Base-by-base conservation (phyloP, 1,140 invertebrate genomes). In the Drosophila sulfurigaster region DNA sequence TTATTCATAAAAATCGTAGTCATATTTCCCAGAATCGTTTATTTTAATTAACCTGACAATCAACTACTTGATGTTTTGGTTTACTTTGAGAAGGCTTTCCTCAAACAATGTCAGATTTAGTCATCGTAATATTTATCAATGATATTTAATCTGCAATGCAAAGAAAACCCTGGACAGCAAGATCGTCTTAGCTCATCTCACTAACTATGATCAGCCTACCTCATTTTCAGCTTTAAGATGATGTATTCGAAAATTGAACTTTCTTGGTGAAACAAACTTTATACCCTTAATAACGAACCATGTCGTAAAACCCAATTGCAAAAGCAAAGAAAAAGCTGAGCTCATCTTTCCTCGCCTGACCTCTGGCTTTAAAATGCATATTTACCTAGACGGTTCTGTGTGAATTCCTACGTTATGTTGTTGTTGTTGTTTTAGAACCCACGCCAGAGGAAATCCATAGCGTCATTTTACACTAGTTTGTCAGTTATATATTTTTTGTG, bases 301-400 rank as follows among this genome's bases (percentile, higher is more conserved):
- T 43, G 49, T 57, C 16, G 63, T 66, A 30, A 65, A 66, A 58
- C 5, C 48, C 41, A 56, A 67, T 56, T 60, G 56, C 16, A 58
- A 76, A 57, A 45, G 43, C 62, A 73, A 69, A 48, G 68, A 66
- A 74, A 80, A 49, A 38, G 52, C 45, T 85, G 81, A 85, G 78
- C 70, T 85, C 81, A 85, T 86, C 68, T 30, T 41, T 5, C 5
- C 30, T 64, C 30, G 62, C 8, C 20, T 65, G 69, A 72, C 69
- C 69, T 59, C 25, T 63, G 32, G 11, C 25, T 56, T 13, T 41
- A 8, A 7, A 43, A 43, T 32, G 4, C 16, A 45, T 73, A 77
- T 77, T 73, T 73, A 56, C 49, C 7, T 13, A 62, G 63, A 57
- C 38, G 43, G 20, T 35, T 38, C 25, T 52, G 38, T n/a, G 56